Percentiles rank a stretch among this genome's conserved stretches.
Conservation (phyloP, 2,797 vertebrate genomes). For the Enteromius mattozi region DNA sequence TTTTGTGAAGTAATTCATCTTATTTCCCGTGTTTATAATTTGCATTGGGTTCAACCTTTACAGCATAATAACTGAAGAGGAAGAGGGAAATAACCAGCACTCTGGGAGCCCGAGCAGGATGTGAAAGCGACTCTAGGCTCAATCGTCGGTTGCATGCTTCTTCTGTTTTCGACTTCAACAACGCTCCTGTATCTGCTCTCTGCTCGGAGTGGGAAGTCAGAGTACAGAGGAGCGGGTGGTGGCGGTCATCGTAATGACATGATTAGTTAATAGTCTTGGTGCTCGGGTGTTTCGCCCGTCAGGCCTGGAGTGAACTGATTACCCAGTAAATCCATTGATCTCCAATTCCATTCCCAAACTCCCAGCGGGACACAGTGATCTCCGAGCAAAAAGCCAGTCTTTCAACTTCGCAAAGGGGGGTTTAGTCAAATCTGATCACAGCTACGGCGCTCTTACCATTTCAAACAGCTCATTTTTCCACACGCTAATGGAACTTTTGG, state of each 20-base stretch:
- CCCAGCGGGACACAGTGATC: slow-evolving; percentile 33
- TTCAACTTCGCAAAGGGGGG: slow-evolving; percentile 46
- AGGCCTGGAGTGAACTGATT: slow-evolving; percentile 75
- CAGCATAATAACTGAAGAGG: slow-evolving; percentile 29
- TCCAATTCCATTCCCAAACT: slow-evolving; percentile 61
- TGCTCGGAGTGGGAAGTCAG: slow-evolving; percentile 7
- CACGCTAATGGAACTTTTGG: slow-evolving; percentile 76
- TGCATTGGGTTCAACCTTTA: slow-evolving; percentile 41
- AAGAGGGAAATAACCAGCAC: slow-evolving; percentile 16
- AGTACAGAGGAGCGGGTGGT: slow-evolving; percentile 44
- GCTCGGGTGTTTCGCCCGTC: slow-evolving; percentile 60
- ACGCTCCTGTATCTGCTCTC: neutral
- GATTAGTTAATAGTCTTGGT: slow-evolving; percentile 70
- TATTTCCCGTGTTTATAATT: slow-evolving; percentile 26
- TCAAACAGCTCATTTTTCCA: slow-evolving; percentile 78
- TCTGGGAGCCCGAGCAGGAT: slow-evolving; percentile 9
- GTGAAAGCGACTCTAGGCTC: slow-evolving; percentile 11
- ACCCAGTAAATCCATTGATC: slow-evolving; percentile 70
- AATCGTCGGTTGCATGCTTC: neutral
- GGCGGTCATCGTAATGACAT: slow-evolving; percentile 70
- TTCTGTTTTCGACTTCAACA: slow-evolving; percentile 18
- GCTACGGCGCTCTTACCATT: slow-evolving; percentile 72
- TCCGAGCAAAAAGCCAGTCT: slow-evolving; percentile 44
- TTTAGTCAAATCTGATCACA: slow-evolving; percentile 69
- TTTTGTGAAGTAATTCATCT: slow-evolving; percentile 19